These are phyloP conservation scores for Myzus persicae DNA, from an alignment of 1,140 invertebrate genomes.

Conservation along the genomic window DNA sequence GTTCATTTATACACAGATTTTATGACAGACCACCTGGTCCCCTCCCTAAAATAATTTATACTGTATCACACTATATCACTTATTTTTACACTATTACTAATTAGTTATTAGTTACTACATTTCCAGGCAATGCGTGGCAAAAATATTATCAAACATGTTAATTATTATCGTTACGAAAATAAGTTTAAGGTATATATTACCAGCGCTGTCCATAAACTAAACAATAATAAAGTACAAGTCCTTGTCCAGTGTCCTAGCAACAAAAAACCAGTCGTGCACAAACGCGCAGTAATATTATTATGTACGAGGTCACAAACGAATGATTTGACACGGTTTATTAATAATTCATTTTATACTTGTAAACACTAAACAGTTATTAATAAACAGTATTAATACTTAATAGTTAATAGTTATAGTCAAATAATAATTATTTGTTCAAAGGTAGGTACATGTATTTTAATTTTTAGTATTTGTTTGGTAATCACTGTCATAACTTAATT, in stretches of 20 bases:
- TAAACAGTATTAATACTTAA: no score
- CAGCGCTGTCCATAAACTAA: background rate
- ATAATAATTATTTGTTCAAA: background rate
- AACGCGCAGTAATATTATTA: background rate
- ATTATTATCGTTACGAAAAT: background rate
- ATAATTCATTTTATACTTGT: background rate
- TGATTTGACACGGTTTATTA: background rate
- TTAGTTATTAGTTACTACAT: background rate
- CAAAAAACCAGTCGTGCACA: background rate
- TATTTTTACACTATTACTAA: background rate
- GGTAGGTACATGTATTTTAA: background rate
- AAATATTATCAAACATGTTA: background rate
- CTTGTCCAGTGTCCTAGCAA: background rate
- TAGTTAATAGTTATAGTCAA: background rate
- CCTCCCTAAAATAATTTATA: background rate
- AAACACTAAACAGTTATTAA: slow-evolving; percentile 5
- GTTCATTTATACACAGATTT: background rate
- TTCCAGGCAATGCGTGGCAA: background rate
- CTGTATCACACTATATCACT: background rate
- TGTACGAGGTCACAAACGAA: background rate
- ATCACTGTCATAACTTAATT: background rate
- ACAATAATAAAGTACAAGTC: background rate
- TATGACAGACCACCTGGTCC: background rate
- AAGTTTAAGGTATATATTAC: background rate
- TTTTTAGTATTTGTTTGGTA: background rate